Evolutionary conservation across 2,113 vertebrate genomes (phyloP).

Genomic region (Donacobius atricapilla): DNA sequence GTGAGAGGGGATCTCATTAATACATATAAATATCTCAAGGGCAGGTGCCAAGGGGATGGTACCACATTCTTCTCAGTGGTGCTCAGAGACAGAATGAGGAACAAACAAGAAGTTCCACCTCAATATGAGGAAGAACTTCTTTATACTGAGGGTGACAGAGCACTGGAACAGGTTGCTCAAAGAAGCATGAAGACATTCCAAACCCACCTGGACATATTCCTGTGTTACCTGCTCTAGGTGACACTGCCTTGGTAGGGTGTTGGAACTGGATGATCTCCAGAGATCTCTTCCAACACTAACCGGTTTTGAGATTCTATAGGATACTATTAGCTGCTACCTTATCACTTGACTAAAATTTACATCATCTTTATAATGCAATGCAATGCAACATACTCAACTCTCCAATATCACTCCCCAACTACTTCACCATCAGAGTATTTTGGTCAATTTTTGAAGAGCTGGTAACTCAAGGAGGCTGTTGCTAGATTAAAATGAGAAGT

Average conservation of each 20-base stretch:
- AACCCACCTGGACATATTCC: rapidly evolving
- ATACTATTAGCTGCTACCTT: background rate
- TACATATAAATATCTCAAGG: background rate
- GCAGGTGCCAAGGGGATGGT: rapidly evolving
- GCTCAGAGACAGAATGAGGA: background rate
- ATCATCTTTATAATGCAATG: background rate
- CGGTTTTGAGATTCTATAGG: background rate
- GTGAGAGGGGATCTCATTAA: background rate
- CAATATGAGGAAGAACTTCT: background rate
- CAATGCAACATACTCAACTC: background rate
- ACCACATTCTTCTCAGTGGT: background rate
- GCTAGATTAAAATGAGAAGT: background rate
- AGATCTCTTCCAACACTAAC: background rate
- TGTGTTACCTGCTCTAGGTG: background rate
- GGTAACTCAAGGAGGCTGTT: background rate
- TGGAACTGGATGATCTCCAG: background rate
- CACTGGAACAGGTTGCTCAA: background rate
- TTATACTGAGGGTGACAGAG: background rate
- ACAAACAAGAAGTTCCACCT: background rate
- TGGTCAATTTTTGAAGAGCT: background rate
- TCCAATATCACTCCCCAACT: background rate
- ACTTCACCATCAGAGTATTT: background rate
- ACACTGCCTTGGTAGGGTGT: background rate
- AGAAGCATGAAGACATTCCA: background rate
- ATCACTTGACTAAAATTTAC: background rate